Conservation (phyloP, 1,140 invertebrate species). For the Camponotus vicinus region DNA sequence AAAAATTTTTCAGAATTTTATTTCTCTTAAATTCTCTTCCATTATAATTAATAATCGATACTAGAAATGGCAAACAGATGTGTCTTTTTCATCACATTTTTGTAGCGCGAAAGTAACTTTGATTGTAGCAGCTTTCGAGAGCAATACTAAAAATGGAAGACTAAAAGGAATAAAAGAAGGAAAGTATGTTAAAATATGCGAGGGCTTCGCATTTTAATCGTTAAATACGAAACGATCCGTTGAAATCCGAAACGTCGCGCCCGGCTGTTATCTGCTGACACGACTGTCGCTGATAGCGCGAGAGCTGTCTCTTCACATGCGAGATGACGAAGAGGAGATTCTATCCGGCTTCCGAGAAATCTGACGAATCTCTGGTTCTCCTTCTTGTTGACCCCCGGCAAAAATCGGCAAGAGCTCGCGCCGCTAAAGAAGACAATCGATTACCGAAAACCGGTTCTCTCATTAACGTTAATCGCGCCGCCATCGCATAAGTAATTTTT, state of each 20-base stretch:
- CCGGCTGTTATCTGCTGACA: constrained; percentile 68
- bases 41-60: neutral
- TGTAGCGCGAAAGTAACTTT: neutral
- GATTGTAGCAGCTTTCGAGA: neutral
- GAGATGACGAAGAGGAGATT: constrained; percentile 58
- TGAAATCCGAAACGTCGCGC: constrained; percentile 68
- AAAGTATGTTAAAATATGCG: constrained; percentile 42
- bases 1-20: no score
- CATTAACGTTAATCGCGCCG: constrained; percentile 28
- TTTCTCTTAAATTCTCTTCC: no score
- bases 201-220: constrained; percentile 54
- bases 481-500: constrained; percentile 27
- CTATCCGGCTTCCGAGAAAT: constrained; percentile 51
- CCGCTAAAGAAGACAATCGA: constrained; percentile 29
- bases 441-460: constrained; percentile 38
- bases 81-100: no score
- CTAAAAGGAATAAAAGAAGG: neutral
- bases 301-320: constrained; percentile 49
- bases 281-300: constrained; percentile 64
- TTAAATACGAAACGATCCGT: constrained; percentile 64
- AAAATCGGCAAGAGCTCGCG: neutral
- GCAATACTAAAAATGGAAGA: no score
- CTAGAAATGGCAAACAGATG: neutral
- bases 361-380: constrained; percentile 1
- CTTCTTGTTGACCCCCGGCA: constrained; percentile 15